Percentiles rank a stretch among this genome's conserved stretches.
phyloP scores from a whole-genome alignment of 2,113 vertebrate genomes.

The Dipodomys ordii region DNA sequence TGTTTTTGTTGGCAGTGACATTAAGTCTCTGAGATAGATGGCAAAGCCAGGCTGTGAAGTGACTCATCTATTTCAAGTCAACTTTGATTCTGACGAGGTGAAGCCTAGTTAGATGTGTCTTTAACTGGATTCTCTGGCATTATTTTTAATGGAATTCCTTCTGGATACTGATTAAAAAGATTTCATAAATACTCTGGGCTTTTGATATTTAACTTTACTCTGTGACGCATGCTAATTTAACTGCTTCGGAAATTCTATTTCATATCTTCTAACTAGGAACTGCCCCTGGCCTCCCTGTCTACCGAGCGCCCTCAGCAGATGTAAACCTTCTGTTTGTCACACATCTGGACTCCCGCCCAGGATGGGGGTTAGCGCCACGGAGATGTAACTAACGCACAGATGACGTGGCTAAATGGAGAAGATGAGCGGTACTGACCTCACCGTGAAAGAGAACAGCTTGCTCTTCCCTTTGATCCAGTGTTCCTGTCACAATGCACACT shows the following conservation, averaged over 20 bases:
- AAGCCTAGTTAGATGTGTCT: not conserved
- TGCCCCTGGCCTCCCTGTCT: not conserved
- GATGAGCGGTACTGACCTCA: not conserved
- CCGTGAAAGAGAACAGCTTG: not conserved
- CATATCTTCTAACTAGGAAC: slow-evolving; percentile 3
- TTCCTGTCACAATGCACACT: not conserved
- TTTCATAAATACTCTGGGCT: slow-evolving; percentile 62
- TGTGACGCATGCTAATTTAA: not conserved
- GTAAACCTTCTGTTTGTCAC: not conserved
- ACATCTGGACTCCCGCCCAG: not conserved
- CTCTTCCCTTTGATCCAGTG: not conserved
- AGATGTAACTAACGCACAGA: not conserved
- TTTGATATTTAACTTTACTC: slow-evolving; percentile 61
- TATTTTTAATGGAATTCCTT: slow-evolving; percentile 53
- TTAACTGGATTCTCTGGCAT: slow-evolving; percentile 17
- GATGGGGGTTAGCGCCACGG: not conserved
- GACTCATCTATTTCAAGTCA: not conserved
- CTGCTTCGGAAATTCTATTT: slow-evolving; percentile 59
- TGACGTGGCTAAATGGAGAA: not conserved
- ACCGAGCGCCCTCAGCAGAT: not conserved
- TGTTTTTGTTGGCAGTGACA: not conserved
- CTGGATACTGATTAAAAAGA: slow-evolving; percentile 61
- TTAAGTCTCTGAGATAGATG: not conserved
- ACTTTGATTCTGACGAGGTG: not conserved
- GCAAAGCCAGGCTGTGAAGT: not conserved